Evolutionary conservation across 2,113 vertebrate species (phyloP), one percentile per base, ranked within the genome.

Genomic region (Ascaphus truei): DNA sequence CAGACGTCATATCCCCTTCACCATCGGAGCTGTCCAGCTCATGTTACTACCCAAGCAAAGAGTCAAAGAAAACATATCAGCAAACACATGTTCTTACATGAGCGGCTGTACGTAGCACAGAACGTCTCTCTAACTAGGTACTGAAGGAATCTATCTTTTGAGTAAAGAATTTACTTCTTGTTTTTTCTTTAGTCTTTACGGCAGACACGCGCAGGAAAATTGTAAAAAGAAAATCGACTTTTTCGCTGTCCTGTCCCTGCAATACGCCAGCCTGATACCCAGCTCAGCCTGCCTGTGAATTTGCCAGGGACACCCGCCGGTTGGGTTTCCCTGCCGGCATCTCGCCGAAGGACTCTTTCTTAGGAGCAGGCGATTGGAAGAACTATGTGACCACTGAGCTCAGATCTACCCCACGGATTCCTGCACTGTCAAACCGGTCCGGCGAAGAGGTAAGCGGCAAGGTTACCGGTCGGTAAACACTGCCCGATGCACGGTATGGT

Each of bases 1-100:
- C 66, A 69, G 56, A 69, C 66, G 66, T 69, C 66, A 69, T 51
- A 69, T 69, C 66, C 66, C 66, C 56, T 69, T 69, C 66, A 43
- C 43, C 66, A 60, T 56, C 56, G 56, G 56, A 69, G 66, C 66
- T 60, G 56, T 69, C 66, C 66, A 51, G 43, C 66, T 69, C 66
- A 60, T 36, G 41, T 69, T 69, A 69, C 66, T 60, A 60, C 43
- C 66, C 39, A 69, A 60, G 56, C 55, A 39, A 60, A 60, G 56
- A 51, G 25, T 59, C 56, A 69, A 60, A 60, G 45, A 60, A 60
- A 69, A 69, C 66, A 51, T 69, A 60, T 69, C 56, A 60, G 56
- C 45, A 60, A 69, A 37, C 66, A 51, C 52, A 39, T 60, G 56
- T 34, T 60, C 56, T 60, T 25, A 43, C 31, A 48, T 60, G 56